Base-by-base conservation (phyloP, 2,888 invertebrate species). In the Heliconius ismenius region DNA sequence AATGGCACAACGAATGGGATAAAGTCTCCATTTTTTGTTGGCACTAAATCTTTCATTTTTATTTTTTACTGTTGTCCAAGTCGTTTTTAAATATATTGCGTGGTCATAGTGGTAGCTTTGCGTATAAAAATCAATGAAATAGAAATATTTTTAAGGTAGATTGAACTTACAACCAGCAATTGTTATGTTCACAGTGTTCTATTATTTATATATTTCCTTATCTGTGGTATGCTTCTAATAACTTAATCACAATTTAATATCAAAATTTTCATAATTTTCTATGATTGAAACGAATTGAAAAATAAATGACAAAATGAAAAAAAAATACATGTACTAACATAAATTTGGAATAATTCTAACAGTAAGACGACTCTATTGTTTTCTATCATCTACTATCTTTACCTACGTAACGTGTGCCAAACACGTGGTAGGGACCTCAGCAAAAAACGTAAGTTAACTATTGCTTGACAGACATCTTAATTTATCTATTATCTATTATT, bases 351-450 rank as follows among this genome's bases (percentile, higher is more conserved):
- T 1, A 54, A 70, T n/a, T 32, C 3, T 32, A n/a, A n/a, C 32
- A 32, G 4, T 54, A 32, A 54, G 11, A 58, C 62, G 21, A 28
- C 39, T 73, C 28, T 26, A 73, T 63, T 39, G 62, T 43, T 43
- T 73, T 73, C 21, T 60, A 0, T 62, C 6, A 1, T 39, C 63
- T 63, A 58, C 13, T 39, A 73, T 62, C 39, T 26, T 63, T 62
- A 43, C 26, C 62, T 43, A 81, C 80, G 79, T 84, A 88, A 86
- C 89, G 91, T 91, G 89, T 90, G 91, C 89, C 85, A 79, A 87
- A 88, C 92, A 93, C 92, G 92, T 93, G 92, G 90, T 79, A 62
- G 76, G 79, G 88, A 86, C 86, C 84, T 86, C 81, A 87, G 86
- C 85, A 86, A 89, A 88, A 91, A 89, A 88, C 82, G 83, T 78